Base-by-base conservation (phyloP, 2,113 vertebrate genomes). In the Mirounga angustirostris region DNA sequence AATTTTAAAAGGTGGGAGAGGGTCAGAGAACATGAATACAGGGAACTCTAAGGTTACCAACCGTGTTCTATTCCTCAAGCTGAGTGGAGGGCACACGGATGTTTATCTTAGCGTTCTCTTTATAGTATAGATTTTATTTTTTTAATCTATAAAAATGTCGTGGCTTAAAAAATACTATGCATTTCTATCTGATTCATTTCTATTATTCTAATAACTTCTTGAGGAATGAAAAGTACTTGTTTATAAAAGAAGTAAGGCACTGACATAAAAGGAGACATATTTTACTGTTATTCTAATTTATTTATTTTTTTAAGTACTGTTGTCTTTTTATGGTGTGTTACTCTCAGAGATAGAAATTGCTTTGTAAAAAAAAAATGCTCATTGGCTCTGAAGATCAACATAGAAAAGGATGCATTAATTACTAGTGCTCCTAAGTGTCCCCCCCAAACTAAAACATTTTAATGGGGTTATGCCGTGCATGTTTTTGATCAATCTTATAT, bases 151-250 rank as follows among this genome's bases (percentile, higher is more conserved):
- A 58, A 67, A 78, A 81, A 36, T 83, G 59, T 87, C 3, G 82
- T 65, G n/a, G 92, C 2, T 40, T 81, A 9, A 94, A 84, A 96
- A 54, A 54, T 76, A 59, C 3, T 40, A 54, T 56, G 24, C 7
- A 43, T 93, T 95, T 98, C 15, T 76, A 11, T 69, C 46, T 61
- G 30, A 67, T 67, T 95, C 12, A 80, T 91, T 81, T 74, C 56
- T 67, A 18, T 82, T 74, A 88, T 93, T 89, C 22, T 80, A 83
- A 82, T 81, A 65, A 65, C 58, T 11, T 92, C 69, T 67, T 82
- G 24, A 80, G 80, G 18, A 93, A 94, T 82, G 22, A 81, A 85
- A 96, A 89, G 18, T 76, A 18, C 3, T 26, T 89, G 43, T 96
- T 81, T 93, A 82, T 92, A 61, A 89, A 97, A 43, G 56, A 94